Evolutionary conservation across 2,888 invertebrate genomes (phyloP), one percentile per base, ranked within the genome.

Genomic region (Lydus trimaculatus): DNA sequence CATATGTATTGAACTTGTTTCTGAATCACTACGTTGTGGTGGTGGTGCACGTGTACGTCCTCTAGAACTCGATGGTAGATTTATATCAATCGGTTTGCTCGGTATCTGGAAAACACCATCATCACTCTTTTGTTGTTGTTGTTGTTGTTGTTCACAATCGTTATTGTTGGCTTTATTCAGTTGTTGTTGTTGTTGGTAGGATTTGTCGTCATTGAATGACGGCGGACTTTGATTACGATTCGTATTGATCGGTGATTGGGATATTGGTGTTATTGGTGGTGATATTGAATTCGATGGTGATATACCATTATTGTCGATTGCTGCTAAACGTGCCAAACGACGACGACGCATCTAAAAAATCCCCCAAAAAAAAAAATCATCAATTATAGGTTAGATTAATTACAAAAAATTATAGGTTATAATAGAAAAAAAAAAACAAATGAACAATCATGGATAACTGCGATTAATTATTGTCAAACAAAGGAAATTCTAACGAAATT

Each of bases 251-350:
- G 84, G 84, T 20, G 84, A 84, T 67, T 84, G 84, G 5, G 84
- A 84, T 79, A 85, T 88, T 75, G 81, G 89, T 81, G 87, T 83
- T 80, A 87, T 80, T 79, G 89, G 83, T 75, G 88, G 82, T 79
- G 88, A 84, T 3, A 85, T 78, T 52, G 87, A 85, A 64, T 86
- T 86, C 8, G 77, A 66, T 39, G 84, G 85, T 64, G 88, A 85
- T 48, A 86, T 87, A 68, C 86, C 84, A 59, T 87, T 88, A 73
- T 90, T 88, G 73, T 90, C 88, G 67, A 90, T 84, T 61, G 89
- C 91, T 61, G 90, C 90, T 73, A 94, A 86, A 70, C 93, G 90
- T 66, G 92, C 94, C 80, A 94, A 86, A 73, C 94, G 90, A 79
- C 93, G 88, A 83, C 91, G 89, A 77, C 94, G 89, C 84, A 94